Evolutionary conservation across 1,140 invertebrate genomes (phyloP), one percentile per base, ranked within the genome.

Genomic region (Eriosoma lanigerum): DNA sequence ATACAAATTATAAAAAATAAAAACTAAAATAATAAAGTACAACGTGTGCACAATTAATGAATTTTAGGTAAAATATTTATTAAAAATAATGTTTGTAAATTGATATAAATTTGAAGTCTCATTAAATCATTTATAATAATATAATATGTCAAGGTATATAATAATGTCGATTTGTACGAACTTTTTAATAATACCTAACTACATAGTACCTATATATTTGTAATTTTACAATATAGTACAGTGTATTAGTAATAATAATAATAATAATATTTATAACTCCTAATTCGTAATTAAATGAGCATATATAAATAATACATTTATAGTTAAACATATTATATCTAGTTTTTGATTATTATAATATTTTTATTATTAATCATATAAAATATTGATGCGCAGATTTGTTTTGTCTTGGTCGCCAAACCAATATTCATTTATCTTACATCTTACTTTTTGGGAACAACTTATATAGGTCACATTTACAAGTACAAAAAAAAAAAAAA

Each of bases 391-490:
- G 46, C 68, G n/a, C 48, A 9, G 2, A 29, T 50, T 72, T n/a
- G 68, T 29, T n/a, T 72, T n/a, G 68, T 1, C 48, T 12, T 6
- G 4, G 50, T 29, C 3, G 48, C 1, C 1, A 9, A 4, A 50
- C 21, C 21, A 19, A 50, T 1, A 44, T 50, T 1, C 46, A 48
- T 68, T 46, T 0, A 9, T 44, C 52, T 76, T 76, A 76, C 17
- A 58, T 58, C 13, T 60, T 48, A 78, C 75, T 60, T 78, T 78
- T 78, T 78, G 75, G 73, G 75, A 78, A 78, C 75, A 78, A 78
- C 75, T 78, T 78, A 78, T 62, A 78, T 78, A 78, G 75, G 75
- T 78, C 21, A 78, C 32, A 60, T 78, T 46, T 78, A 78, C 75
- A 78, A 78, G 56, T 46, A 78, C 15, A 46, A 60, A 72, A 70